Evolutionary conservation across 2,113 vertebrate genomes (phyloP), one percentile per base, ranked within the genome.

Genomic region (Nothoprocta perdicaria): DNA sequence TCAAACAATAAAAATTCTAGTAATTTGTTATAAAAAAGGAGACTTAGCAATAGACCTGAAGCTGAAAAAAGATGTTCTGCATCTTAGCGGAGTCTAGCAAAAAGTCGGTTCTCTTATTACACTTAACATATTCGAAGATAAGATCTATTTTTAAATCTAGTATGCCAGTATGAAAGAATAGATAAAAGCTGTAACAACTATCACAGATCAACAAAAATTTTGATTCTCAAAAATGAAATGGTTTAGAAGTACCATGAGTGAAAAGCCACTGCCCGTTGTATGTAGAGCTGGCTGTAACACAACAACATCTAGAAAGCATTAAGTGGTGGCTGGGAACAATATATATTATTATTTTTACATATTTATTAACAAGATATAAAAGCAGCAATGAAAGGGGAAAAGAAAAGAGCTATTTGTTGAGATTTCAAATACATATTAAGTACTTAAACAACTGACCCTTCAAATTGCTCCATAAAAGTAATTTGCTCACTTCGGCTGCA

Each of bases 141-240:
- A 72, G 19, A 61, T n/a, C 43, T 72, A 45, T 69, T 87, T 90
- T 76, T 55, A 84, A 82, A 65, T 40, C 13, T 76, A 82, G 68
- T 38, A 77, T 38, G 79, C 18, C 29, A 50, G 1, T 29, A 48
- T 9, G 10, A 31, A 86, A 84, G 19, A 75, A 86, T 58, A 76
- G 72, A 38, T 58, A 45, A 74, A 80, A 88, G 27, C 18, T 74
- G 1, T 48, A 82, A 71, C 14, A 88, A 12, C 6, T 52, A 5
- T 69, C 29, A 29, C 10, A 50, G 6, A 74, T 23, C 63, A 62
- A 33, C 17, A 87, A 87, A 95, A 86, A 8, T 6, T 24, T 60
- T 80, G 33, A 86, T 17, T 24, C 68, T 84, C 53, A 57, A 31
- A 89, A 58, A 50, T 29, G 50, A 58, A 55, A 79, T 27, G 72